Percentiles rank a stretch among this genome's conserved stretches.
phyloP scores from a whole-genome alignment of 2,113 vertebrate genomes.

The Murina feae region DNA sequence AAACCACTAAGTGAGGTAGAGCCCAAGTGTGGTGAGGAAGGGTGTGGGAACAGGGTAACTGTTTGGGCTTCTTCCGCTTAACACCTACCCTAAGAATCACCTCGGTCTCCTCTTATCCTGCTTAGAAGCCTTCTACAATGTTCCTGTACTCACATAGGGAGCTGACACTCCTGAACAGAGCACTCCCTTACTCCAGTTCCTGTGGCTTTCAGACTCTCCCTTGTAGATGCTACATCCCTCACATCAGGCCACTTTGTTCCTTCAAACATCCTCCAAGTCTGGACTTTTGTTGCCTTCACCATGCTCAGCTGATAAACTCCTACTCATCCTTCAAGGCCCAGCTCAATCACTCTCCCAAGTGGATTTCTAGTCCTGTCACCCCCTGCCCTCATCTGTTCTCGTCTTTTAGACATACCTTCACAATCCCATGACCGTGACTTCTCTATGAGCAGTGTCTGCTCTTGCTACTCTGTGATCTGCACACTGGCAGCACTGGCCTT shows the following conservation, averaged over 20 bases:
- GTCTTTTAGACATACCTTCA: background rate
- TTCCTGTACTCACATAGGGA: background rate
- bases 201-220: background rate
- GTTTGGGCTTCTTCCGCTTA: background rate
- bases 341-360: background rate
- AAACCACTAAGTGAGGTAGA: background rate
- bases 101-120: background rate
- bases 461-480: background rate
- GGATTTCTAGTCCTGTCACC: background rate
- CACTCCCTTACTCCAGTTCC: background rate
- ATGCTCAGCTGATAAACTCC: background rate
- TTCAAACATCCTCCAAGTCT: background rate
- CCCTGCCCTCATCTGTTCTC: background rate
- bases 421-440: background rate
- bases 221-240: accelerated
- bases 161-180: background rate
- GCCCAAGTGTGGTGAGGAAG: background rate
- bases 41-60: background rate
- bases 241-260: background rate
- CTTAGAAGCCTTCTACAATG: background rate
- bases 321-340: background rate
- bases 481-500: background rate
- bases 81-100: background rate
- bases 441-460: background rate
- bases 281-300: background rate